Evolutionary conservation across 2,113 vertebrate species (phyloP).

Genomic region (Laticauda laticaudata): DNA sequence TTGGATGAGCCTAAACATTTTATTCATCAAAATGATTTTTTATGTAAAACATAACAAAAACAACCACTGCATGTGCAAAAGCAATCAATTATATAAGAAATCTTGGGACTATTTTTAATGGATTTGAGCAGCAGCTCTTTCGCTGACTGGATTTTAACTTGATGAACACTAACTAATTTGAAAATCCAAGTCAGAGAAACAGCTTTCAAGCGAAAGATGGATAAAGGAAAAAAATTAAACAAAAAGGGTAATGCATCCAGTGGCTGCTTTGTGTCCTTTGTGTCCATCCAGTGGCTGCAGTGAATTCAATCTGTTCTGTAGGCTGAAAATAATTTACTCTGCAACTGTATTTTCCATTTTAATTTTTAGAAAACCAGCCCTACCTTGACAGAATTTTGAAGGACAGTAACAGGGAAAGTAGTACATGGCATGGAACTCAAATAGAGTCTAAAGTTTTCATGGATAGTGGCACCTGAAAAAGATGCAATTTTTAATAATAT

Average conservation of each 20-base stretch:
- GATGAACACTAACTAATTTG: neutral
- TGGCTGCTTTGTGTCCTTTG: neutral
- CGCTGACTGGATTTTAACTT: neutral
- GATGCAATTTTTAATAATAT: neutral
- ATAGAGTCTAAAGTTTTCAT: conserved; percentile 80
- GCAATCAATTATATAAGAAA: neutral
- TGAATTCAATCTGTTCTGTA: neutral
- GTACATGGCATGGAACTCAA: conserved; percentile 83
- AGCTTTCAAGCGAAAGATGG: neutral
- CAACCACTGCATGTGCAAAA: neutral
- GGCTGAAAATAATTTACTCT: neutral
- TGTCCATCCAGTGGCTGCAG: neutral
- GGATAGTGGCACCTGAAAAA: conserved; percentile 69
- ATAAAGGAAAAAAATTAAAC: neutral
- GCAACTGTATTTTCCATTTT: neutral
- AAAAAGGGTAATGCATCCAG: neutral
- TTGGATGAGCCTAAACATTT: neutral
- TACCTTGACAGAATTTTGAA: conserved; percentile 87
- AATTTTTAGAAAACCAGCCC: neutral
- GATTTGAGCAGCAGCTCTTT: neutral
- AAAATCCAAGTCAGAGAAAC: neutral
- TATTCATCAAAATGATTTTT: neutral
- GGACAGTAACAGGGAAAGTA: conserved; percentile 82
- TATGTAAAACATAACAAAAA: neutral
- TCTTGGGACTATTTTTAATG: neutral